These are phyloP conservation scores for Nebria ingens DNA, from an alignment of 1,140 invertebrate species.

Conservation along the genomic window DNA sequence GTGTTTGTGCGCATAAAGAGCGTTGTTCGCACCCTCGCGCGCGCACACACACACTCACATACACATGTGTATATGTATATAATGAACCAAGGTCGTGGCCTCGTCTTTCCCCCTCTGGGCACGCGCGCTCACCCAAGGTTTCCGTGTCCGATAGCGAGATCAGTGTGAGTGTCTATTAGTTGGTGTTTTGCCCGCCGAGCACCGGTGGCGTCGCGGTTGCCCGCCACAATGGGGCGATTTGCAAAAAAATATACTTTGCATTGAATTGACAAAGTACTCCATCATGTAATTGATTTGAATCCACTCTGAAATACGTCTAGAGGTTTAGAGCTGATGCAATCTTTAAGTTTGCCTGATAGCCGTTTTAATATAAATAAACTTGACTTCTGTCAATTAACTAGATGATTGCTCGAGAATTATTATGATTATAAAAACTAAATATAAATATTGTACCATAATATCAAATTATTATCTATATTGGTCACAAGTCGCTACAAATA, in stretches of 20 bases:
- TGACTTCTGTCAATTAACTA: too few relatives aligned
- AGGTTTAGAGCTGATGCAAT: too few relatives aligned
- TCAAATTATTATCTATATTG: too few relatives aligned
- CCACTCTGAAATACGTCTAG: too few relatives aligned
- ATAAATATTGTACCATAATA: not conserved
- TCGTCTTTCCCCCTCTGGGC: constrained; percentile 14
- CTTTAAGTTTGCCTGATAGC: too few relatives aligned
- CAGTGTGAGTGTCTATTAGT: not conserved
- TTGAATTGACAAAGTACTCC: too few relatives aligned
- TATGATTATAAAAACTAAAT: too few relatives aligned
- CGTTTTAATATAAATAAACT: too few relatives aligned
- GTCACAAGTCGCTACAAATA: too few relatives aligned
- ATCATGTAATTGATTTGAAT: too few relatives aligned
- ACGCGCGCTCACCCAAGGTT: constrained; percentile 7
- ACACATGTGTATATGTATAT: constrained; percentile 22
- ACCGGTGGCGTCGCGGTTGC: not conserved
- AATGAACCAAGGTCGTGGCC: constrained; percentile 28
- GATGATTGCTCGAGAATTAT: too few relatives aligned
- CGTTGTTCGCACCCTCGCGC: constrained; percentile 21
- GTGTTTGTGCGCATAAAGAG: not conserved
- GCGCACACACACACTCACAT: constrained; percentile 30
- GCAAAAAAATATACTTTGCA: too few relatives aligned
- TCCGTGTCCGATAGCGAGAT: not conserved
- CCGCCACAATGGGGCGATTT: not conserved
- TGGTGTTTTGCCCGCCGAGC: not conserved